phyloP scores from a whole-genome alignment of 2,797 vertebrate species.

The Moxostoma hubbsi region DNA sequence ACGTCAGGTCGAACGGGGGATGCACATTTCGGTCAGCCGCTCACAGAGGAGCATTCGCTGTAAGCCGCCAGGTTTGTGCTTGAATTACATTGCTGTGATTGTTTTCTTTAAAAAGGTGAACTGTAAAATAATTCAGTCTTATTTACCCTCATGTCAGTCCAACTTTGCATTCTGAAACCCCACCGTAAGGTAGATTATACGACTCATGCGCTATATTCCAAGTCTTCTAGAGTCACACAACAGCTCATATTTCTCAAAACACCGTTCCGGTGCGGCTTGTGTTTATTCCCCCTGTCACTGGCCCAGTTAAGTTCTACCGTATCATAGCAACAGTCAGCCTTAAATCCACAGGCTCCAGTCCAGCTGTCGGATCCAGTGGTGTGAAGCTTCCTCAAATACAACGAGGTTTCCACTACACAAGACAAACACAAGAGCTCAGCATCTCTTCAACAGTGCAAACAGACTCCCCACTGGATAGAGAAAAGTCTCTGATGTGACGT shows the following conservation, averaged over 20 bases:
- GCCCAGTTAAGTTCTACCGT: conserved; percentile 51
- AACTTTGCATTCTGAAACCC: too few species aligned
- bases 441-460: conserved; percentile 46
- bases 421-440: conserved; percentile 48
- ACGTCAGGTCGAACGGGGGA: background rate
- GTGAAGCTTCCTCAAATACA: conserved; percentile 62
- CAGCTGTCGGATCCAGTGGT: conserved; percentile 44
- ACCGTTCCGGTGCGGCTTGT: background rate
- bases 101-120: background rate
- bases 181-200: too few species aligned
- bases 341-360: conserved; percentile 58
- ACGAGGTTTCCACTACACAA: conserved; percentile 40
- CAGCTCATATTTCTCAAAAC: background rate
- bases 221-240: too few species aligned
- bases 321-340: conserved; percentile 63
- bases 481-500: background rate
- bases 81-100: background rate
- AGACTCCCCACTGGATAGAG: conserved; percentile 37
- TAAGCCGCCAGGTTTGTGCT: background rate
- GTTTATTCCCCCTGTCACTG: background rate
- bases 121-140: background rate
- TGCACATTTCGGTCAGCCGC: background rate
- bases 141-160: too few species aligned
- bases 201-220: too few species aligned
- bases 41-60: background rate